These are phyloP conservation scores for Zosterops japonicus DNA, from an alignment of 2,113 vertebrate species.

Conservation along the genomic window DNA sequence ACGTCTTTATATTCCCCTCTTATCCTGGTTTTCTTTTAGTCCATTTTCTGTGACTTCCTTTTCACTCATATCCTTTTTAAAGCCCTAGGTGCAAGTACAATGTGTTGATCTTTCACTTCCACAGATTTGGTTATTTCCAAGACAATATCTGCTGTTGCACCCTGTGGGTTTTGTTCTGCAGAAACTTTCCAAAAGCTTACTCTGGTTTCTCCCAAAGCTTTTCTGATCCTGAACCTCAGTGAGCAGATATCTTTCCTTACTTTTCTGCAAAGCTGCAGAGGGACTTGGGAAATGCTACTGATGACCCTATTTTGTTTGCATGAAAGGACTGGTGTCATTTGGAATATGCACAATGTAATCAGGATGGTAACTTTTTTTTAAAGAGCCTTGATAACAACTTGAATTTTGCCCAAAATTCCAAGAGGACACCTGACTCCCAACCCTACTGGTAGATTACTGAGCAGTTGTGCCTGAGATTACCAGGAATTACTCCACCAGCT, in stretches of 20 bases:
- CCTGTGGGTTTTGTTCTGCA: not conserved
- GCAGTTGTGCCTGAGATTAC: constrained; percentile 28
- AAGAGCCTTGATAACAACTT: not conserved
- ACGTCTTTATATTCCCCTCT: constrained; percentile 8
- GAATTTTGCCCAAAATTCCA: constrained; percentile 8
- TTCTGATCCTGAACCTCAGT: not conserved
- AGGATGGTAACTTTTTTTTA: not conserved
- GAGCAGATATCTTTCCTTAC: not conserved
- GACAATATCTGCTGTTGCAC: not conserved
- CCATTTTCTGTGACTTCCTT: constrained; percentile 47
- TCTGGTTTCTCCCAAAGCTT: not conserved
- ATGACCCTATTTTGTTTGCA: not conserved
- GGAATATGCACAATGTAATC: not conserved
- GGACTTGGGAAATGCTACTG: not conserved
- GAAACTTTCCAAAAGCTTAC: constrained; percentile 14
- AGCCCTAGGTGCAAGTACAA: constrained; percentile 8
- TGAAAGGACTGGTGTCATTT: not conserved
- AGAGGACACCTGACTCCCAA: not conserved
- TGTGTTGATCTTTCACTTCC: constrained; percentile 33
- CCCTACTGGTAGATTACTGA: not conserved
- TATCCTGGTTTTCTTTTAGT: constrained; percentile 30
- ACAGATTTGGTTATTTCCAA: not conserved
- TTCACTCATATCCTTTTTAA: constrained; percentile 25
- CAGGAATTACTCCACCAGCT: constrained; percentile 15
- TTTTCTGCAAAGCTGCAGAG: not conserved